Conservation (phyloP, 2,888 invertebrate genomes). For the Andrena flavipes region DNA sequence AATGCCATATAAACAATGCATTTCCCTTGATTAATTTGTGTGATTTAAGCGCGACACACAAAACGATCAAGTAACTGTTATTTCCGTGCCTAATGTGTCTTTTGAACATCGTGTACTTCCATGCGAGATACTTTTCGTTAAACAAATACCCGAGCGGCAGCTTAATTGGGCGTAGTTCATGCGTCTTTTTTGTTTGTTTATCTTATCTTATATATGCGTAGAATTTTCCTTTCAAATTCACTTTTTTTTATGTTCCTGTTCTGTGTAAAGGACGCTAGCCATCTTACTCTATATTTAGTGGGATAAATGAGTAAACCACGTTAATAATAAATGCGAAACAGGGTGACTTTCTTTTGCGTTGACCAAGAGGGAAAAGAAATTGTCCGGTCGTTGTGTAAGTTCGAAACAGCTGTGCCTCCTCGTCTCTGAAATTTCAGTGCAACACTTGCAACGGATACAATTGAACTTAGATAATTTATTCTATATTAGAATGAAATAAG, state of each 20-base stretch:
- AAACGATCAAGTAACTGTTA: constrained; percentile 53
- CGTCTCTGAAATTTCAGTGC: constrained; percentile 70
- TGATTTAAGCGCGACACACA: constrained; percentile 53
- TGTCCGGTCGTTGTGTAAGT: constrained; percentile 56
- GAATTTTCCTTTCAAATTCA: constrained; percentile 74
- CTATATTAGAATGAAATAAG: constrained; percentile 74
- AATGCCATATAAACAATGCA: constrained; percentile 80
- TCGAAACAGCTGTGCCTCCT: constrained; percentile 67
- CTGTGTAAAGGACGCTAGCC: constrained; percentile 72
- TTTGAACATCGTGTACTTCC: constrained; percentile 66
- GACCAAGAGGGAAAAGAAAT: constrained; percentile 67
- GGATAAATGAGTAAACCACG: constrained; percentile 68
- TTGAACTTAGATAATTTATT: constrained; percentile 78
- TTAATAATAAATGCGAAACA: constrained; percentile 76
- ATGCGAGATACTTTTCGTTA: constrained; percentile 60
- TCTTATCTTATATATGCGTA: constrained; percentile 59
- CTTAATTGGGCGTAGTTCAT: constrained; percentile 76
- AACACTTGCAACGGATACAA: constrained; percentile 55
- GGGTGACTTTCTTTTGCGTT: constrained; percentile 79
- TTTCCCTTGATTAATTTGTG: constrained; percentile 74
- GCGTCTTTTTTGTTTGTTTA: constrained; percentile 53
- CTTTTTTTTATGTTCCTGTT: constrained; percentile 80
- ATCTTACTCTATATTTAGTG: constrained; percentile 68
- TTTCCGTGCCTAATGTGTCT: constrained; percentile 65
- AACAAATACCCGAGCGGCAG: constrained; percentile 71